These are phyloP conservation scores for Plumapathes pennacea DNA, from an alignment of 92 coral and sea anemone genomes.

Conservation along the genomic window DNA sequence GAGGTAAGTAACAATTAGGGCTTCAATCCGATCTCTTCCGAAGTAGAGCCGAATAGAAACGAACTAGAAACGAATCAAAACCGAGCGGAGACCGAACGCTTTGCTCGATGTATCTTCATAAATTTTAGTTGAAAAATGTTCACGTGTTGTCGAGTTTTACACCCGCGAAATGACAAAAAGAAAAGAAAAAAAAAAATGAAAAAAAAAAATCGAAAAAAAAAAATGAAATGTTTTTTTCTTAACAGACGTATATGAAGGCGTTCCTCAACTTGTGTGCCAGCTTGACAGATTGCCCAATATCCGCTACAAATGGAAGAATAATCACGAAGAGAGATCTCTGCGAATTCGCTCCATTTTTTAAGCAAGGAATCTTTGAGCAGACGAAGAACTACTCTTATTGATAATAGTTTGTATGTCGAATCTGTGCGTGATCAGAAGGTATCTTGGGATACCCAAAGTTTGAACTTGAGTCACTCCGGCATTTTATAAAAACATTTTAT, in stretches of 20 bases:
- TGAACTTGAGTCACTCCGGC: not conserved
- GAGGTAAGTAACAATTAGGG: slow-evolving; percentile 55
- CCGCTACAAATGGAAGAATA: slow-evolving; percentile 76
- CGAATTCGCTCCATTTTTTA: slow-evolving; percentile 92
- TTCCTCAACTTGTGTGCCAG: slow-evolving; percentile 82
- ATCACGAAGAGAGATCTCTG: slow-evolving; percentile 91
- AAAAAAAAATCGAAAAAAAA: too few species aligned
- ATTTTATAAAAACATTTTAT: not conserved
- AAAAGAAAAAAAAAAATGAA: too few species aligned
- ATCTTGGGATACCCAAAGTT: not conserved
- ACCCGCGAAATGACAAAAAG: too few species aligned
- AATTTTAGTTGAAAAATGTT: too few species aligned
- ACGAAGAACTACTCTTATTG: slow-evolving; percentile 81
- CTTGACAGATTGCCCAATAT: slow-evolving; percentile 83
- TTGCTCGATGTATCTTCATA: too few species aligned
- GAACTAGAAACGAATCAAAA: too few species aligned
- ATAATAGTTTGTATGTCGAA: not conserved
- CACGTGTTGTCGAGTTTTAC: too few species aligned
- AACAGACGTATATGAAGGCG: slow-evolving; percentile 84
- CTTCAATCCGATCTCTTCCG: not conserved
- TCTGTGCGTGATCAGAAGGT: not conserved
- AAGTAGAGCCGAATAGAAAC: not conserved
- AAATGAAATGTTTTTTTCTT: not conserved
- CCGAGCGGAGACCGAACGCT: too few species aligned
- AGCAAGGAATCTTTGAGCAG: slow-evolving; percentile 98